A percentile compares a stretch with the other conserved stretches of the same genome.
These are phyloP conservation scores for Prorops nasuta DNA, from an alignment of 1,140 invertebrate species.

Conservation along the genomic window DNA sequence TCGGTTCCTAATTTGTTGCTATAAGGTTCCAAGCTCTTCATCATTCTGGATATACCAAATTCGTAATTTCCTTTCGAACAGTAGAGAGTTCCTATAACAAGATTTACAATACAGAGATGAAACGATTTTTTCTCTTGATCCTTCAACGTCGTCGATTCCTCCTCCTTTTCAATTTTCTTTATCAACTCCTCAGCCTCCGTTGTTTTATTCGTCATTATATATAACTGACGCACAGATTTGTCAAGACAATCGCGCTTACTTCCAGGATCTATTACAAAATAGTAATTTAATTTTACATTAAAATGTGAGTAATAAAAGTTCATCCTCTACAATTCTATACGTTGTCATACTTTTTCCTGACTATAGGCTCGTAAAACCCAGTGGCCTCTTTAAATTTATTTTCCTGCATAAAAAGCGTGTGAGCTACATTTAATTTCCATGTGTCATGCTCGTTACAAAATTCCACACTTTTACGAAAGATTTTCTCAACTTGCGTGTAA, in stretches of 20 bases:
- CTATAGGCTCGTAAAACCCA: slow-evolving; percentile 97
- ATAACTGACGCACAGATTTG: slow-evolving; percentile 98
- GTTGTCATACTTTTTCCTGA: slow-evolving; percentile 95
- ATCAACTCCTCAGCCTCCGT: slow-evolving; percentile 99
- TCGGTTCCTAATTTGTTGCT: slow-evolving; percentile 94
- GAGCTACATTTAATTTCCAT: slow-evolving; percentile 97
- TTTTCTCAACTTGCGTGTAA: slow-evolving; percentile 91
- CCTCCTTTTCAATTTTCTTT: slow-evolving; percentile 98
- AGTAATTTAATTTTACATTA: slow-evolving; percentile 3
- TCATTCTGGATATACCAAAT: slow-evolving; percentile 96
- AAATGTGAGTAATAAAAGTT: slow-evolving; percentile 7
- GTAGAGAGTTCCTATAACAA: slow-evolving; percentile 97
- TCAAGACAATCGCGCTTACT: slow-evolving; percentile 94
- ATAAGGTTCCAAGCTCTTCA: slow-evolving; percentile 94
- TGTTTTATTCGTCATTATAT: slow-evolving; percentile 99
- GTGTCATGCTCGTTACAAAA: slow-evolving; percentile 97
- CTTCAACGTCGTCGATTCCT: slow-evolving; percentile 88
- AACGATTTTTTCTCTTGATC: slow-evolving; percentile 94
- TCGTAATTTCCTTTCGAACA: slow-evolving; percentile 99
- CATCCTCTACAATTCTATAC: slow-evolving; percentile 48
- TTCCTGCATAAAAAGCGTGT: slow-evolving; percentile 99
- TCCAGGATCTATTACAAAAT: slow-evolving; percentile 73
- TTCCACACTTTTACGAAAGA: slow-evolving; percentile 94
- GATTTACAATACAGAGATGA: slow-evolving; percentile 97
- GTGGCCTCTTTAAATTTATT: slow-evolving; percentile 98